phyloP scores from a whole-genome alignment of 2,888 invertebrate genomes.

The Globia sparganii region DNA sequence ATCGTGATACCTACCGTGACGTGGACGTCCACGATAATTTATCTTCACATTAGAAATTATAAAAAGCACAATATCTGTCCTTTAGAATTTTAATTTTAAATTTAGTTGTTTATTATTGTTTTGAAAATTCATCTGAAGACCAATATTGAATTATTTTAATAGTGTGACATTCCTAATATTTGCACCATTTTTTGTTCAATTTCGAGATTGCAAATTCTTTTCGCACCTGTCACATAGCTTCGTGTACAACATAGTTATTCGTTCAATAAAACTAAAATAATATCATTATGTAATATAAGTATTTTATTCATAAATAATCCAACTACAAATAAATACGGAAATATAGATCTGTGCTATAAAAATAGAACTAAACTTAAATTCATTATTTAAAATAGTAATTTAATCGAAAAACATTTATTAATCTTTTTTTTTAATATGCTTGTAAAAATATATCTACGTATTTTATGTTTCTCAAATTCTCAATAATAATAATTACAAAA shows the following conservation, averaged over 20 bases:
- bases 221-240: neutral
- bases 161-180: conserved; percentile 16
- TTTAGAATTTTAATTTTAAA: neutral
- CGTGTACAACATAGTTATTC: neutral
- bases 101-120: neutral
- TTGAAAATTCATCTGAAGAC: neutral
- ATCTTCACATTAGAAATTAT: neutral
- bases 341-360: conserved; percentile 58
- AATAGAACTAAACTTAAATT: conserved; percentile 46
- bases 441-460: conserved; percentile 8
- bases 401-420: conserved; percentile 11
- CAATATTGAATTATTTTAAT: neutral
- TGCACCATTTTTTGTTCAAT: conserved; percentile 47
- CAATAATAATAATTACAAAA: conserved; percentile 8
- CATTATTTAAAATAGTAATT: conserved; percentile 10
- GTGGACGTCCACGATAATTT: neutral
- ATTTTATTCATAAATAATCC: conserved; percentile 48
- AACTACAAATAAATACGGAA: conserved; percentile 46
- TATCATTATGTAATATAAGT: conserved; percentile 29
- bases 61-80: neutral
- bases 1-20: neutral
- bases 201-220: conserved; percentile 13
- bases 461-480: conserved; percentile 17
- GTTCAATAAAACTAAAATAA: conserved; percentile 37
- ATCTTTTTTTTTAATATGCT: neutral